Base-by-base conservation (phyloP, 2,888 invertebrate genomes). In the Pseudococcus longispinus region DNA sequence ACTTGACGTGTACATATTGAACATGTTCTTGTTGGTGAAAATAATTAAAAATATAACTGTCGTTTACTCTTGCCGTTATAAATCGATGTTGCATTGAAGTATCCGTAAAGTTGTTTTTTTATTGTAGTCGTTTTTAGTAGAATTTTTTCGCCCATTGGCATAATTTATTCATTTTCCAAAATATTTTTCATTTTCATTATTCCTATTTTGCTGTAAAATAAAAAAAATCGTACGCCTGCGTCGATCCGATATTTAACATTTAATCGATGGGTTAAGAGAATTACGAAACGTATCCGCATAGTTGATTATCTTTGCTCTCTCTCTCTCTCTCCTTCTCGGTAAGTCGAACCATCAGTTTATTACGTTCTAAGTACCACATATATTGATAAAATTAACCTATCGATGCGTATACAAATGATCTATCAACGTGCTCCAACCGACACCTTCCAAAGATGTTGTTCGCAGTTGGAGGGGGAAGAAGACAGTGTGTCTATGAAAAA, bases 21-120 rank as follows among this genome's bases (percentile, higher is more conserved):
- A 74, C 6, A 86, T 86, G 86, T 86, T 86, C 44, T 80, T 86
- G 55, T 80, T 86, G 86, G 86, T 86, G 86, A 86, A 86, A 86
- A 86, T 86, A 18, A 74, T 86, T 15, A 18, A 77, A 32, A 86
- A 86, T 80, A 80, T 51, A 44, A 86, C 86, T 32, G 86, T 86
- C 26, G 86, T 86, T n/a, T 86, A 32, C 13, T 86, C 86, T 23
- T 86, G 86, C 29, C 86, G 86, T n/a, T 86, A 86, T 80, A 86
- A 86, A 46, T 46, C 20, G 26, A 26, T 20, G 23, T 70, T 70
- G 70, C 6, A 11, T 70, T 70, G 70, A 70, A 70, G 13, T 13
- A 26, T 65, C 11, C 18, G 5, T 18, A 6, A 29, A 23, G 37
- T 37, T 11, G 20, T 70, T 77, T 32, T n/a, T 8, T 18, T 18